Evolutionary conservation across 2,888 invertebrate genomes (phyloP).

Genomic region (Catocala fraxini): DNA sequence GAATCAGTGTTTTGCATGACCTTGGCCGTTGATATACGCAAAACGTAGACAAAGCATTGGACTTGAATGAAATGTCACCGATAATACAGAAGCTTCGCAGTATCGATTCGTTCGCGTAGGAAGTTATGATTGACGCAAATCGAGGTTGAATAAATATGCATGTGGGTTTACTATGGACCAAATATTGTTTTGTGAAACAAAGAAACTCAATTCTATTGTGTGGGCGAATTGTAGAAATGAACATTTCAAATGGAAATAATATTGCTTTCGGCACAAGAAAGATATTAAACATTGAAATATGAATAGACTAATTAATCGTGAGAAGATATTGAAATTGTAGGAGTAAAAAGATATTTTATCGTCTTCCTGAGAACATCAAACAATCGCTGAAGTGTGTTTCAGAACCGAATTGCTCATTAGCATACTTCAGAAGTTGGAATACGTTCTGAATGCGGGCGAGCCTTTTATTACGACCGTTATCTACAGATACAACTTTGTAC

Average conservation of each 20-base stretch:
- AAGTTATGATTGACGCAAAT: conserved; percentile 38
- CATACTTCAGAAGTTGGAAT: conserved; percentile 1
- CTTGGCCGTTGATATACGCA: conserved; percentile 22
- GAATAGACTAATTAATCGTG: neutral
- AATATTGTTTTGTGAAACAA: conserved; percentile 26
- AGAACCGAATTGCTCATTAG: conserved; percentile 9
- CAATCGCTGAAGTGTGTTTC: conserved; percentile 8
- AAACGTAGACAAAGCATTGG: conserved; percentile 12
- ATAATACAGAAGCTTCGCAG: conserved; percentile 18
- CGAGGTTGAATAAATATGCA: conserved; percentile 50
- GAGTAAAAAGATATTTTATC: neutral
- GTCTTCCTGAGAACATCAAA: conserved; percentile 4
- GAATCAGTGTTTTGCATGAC: conserved; percentile 31
- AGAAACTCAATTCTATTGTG: conserved; percentile 9
- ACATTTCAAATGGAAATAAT: conserved; percentile 13
- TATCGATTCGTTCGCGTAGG: conserved; percentile 44
- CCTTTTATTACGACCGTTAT: neutral
- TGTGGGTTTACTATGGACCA: conserved; percentile 29
- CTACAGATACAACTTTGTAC: too few relatives aligned
- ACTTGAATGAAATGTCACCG: conserved; percentile 38
- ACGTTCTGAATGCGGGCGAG: conserved; percentile 1
- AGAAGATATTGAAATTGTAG: neutral
- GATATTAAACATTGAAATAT: neutral
- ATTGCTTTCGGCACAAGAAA: neutral
- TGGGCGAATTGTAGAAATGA: conserved; percentile 1